Conservation (phyloP, 2,113 vertebrate species). For the Chaetura pelagica region DNA sequence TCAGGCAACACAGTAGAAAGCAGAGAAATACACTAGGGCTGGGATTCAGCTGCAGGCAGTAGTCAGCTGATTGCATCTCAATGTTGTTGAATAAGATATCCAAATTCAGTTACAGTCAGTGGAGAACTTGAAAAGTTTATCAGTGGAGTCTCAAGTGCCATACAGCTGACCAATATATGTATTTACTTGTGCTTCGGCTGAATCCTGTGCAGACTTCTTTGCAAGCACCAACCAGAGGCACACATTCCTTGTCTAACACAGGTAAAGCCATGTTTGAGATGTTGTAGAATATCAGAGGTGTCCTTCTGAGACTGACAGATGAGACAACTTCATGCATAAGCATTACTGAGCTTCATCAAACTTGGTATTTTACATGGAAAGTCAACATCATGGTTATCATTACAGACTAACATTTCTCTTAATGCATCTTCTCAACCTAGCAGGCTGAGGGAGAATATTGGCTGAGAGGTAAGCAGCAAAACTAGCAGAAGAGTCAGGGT, state of each 20-base stretch:
- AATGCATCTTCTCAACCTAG: not conserved
- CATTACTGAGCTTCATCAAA: not conserved
- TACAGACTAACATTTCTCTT: not conserved
- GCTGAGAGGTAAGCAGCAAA: not conserved
- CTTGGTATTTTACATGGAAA: not conserved
- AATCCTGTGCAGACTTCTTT: not conserved
- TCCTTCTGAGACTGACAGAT: not conserved
- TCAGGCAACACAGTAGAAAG: not conserved
- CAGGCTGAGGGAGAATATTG: not conserved
- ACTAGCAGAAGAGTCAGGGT: not conserved
- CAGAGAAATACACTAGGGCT: not conserved
- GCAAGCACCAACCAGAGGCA: not conserved
- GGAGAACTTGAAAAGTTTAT: not conserved
- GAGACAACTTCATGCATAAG: not conserved
- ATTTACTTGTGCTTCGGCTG: not conserved
- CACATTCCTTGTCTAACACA: not conserved
- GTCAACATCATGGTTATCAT: fast-evolving
- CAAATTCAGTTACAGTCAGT: not conserved
- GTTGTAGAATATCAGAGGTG: not conserved
- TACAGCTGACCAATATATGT: not conserved
- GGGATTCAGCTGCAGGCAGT: not conserved
- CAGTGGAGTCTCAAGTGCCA: not conserved
- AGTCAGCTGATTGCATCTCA: not conserved
- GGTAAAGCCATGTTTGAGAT: not conserved
- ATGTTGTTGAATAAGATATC: not conserved